These are phyloP conservation scores for Sapayoa aenigma DNA, from an alignment of 2,113 vertebrate species.

Conservation along the genomic window DNA sequence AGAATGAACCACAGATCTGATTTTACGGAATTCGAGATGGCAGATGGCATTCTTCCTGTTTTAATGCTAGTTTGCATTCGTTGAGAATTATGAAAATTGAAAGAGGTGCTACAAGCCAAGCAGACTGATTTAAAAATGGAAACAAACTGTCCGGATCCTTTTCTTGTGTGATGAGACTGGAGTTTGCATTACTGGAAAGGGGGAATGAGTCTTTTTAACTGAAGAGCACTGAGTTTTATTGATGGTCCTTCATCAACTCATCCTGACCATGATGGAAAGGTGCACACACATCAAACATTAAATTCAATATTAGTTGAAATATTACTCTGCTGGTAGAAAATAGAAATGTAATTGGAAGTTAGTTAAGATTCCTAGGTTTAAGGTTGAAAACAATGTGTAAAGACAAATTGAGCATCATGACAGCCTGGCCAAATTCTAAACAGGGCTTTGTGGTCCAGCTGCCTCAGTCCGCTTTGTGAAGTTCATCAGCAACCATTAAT, in stretches of 20 bases:
- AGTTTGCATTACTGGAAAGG: background rate
- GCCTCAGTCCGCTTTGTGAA: background rate
- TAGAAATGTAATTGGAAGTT: background rate
- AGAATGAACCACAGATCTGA: background rate
- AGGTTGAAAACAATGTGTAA: background rate
- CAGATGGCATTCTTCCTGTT: background rate
- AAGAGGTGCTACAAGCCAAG: background rate
- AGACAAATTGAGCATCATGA: background rate
- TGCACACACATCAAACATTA: background rate
- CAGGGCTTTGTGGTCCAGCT: background rate
- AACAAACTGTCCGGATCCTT: background rate
- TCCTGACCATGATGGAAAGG: background rate
- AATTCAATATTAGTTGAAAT: background rate
- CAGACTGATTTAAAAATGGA: background rate
- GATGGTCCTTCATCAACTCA: background rate
- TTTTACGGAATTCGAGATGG: background rate
- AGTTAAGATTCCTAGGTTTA: background rate
- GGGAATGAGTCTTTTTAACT: background rate
- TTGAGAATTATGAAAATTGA: background rate
- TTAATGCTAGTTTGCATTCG: background rate
- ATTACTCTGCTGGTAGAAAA: background rate
- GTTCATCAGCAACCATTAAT: background rate
- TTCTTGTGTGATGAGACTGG: background rate
- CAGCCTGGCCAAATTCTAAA: background rate
- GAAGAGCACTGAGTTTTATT: background rate